Evolutionary conservation across 2,888 invertebrate species (phyloP).

Genomic region (Tinea trinotella): DNA sequence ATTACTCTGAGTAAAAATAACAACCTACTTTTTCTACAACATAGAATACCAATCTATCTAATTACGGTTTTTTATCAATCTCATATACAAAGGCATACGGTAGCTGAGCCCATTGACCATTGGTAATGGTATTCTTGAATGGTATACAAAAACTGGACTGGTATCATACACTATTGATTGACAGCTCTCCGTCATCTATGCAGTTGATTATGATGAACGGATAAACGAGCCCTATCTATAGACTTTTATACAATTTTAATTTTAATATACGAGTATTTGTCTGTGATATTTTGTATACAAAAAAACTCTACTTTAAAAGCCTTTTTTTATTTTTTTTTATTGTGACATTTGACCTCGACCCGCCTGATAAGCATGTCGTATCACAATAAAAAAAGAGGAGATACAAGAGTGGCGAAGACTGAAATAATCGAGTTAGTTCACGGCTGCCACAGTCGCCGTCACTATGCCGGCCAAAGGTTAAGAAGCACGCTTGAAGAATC

Average conservation of each 20-base stretch:
- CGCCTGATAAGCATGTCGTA: too few species aligned
- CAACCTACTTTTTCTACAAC: too few species aligned
- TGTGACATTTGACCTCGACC: too few species aligned
- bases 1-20: too few species aligned
- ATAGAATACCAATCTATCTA: not conserved
- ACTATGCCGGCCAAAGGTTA: too few species aligned
- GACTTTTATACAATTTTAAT: not conserved
- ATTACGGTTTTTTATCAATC: conserved; percentile 1
- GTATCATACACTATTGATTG: conserved; percentile 11
- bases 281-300: not conserved
- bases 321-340: too few species aligned
- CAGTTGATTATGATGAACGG: conserved; percentile 13
- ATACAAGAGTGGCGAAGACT: too few species aligned
- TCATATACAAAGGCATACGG: conserved; percentile 14
- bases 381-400: too few species aligned
- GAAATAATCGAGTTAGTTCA: too few species aligned
- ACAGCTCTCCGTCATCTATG: conserved; percentile 9
- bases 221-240: conserved; percentile 8
- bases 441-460: too few species aligned
- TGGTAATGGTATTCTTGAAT: conserved; percentile 13
- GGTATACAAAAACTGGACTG: conserved; percentile 1
- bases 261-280: too few species aligned
- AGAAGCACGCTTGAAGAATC: too few species aligned
- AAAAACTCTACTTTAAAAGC: not conserved
- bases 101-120: conserved; percentile 13